Evolutionary conservation across 2,113 vertebrate species (phyloP), one percentile per base, ranked within the genome.

Genomic region (Centropus bengalensis): DNA sequence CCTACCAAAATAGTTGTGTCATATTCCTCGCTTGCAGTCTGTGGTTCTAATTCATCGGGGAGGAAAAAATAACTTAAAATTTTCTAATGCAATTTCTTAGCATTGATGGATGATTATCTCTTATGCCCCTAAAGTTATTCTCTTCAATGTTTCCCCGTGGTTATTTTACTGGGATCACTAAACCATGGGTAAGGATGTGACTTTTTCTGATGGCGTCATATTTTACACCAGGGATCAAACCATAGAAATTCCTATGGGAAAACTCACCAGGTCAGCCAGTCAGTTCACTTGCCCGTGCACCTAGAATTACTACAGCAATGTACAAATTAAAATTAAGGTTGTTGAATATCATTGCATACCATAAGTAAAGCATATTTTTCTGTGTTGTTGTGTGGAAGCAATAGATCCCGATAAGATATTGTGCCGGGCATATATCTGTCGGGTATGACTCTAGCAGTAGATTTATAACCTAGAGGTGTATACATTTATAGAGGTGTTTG

Each of bases 201-300:
- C 60, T 87, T 59, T 33, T 63, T 66, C 75, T 95, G 77, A 3
- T 44, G 89, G 87, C 95, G 85, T 93, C 67, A 3, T 63, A 24
- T 94, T 49, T 94, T 91, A 77, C 47, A 40, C 30, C 51, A 56
- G 4, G 3, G 38, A 19, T 86, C 81, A 82, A 88, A 96, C 80
- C 9, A 71, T 56, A 77, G 89, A 78, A 33, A 36, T 67, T 4
- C 67, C 26, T 42, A 54, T 58, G 86, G 66, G 54, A 79, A 81
- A 93, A 47, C 71, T 80, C 7, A 12, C 18, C 59, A 28, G 78
- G 71, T 85, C 89, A 93, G 54, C 67, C 67, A 78, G 6, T 19
- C 8, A 2, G 20, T 21, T 77, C 36, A 2, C 28, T 77, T 92
- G 52, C 59, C 59, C 86, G 71, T 38, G 56, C 55, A 38, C 28